Percentiles rank a stretch among this genome's conserved stretches.
Conservation (phyloP, 2,888 invertebrate species). For the Chirona hameri region DNA sequence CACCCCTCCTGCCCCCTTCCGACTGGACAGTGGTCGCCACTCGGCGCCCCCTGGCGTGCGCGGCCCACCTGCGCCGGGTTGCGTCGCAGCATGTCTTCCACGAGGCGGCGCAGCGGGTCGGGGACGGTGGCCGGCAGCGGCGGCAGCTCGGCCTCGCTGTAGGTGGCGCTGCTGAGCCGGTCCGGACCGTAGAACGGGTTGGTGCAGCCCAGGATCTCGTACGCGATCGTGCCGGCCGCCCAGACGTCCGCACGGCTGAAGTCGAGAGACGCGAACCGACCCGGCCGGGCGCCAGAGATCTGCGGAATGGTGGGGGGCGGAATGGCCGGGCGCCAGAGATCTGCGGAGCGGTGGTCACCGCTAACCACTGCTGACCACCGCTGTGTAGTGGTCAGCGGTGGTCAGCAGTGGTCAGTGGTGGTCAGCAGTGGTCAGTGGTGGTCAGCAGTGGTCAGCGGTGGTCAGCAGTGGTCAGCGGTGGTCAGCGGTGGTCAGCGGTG, state of each 20-base stretch:
- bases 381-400: too few relatives aligned
- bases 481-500: too few relatives aligned
- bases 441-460: too few relatives aligned
- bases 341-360: too few relatives aligned
- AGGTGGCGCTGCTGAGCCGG: slow-evolving; percentile 57
- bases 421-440: too few relatives aligned
- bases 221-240: slow-evolving; percentile 78
- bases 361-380: too few relatives aligned
- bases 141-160: slow-evolving; percentile 62
- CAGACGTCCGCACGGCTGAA: slow-evolving; percentile 78
- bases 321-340: too few relatives aligned
- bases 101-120: slow-evolving; percentile 54
- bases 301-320: slow-evolving; percentile 41
- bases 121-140: slow-evolving; percentile 58
- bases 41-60: too few relatives aligned
- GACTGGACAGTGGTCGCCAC: too few relatives aligned
- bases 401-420: too few relatives aligned
- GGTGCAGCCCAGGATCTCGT: slow-evolving; percentile 70
- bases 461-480: too few relatives aligned
- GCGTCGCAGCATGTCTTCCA: slow-evolving; percentile 60
- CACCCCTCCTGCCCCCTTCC: too few relatives aligned
- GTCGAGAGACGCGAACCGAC: slow-evolving; percentile 65
- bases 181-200: slow-evolving; percentile 68
- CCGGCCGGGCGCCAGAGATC: slow-evolving; percentile 60
- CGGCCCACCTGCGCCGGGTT: slow-evolving; percentile 52